phyloP scores from a whole-genome alignment of 2,888 invertebrate species.

The Pimpla rufipes region DNA sequence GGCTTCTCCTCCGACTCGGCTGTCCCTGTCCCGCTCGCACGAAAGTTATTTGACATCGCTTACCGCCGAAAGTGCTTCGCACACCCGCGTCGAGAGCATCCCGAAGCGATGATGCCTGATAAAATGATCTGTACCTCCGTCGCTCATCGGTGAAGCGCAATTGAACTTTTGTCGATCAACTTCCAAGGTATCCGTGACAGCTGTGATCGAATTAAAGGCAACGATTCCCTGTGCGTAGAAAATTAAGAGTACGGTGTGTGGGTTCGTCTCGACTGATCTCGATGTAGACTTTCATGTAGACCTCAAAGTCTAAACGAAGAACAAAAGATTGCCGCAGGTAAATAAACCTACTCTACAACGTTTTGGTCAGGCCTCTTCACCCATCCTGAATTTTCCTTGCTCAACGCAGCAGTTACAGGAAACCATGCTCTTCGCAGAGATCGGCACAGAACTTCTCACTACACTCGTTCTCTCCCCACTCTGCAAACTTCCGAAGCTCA shows the following conservation, averaged over 20 bases:
- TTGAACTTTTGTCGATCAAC: neutral
- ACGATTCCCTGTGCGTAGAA: too few relatives aligned
- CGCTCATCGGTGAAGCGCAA: neutral
- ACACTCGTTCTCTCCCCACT: conserved; percentile 14
- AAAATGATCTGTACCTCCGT: conserved; percentile 45
- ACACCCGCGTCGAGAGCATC: conserved; percentile 52
- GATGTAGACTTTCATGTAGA: too few relatives aligned
- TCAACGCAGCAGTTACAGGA: conserved; percentile 24
- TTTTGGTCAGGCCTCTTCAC: conserved; percentile 32
- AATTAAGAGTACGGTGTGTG: too few relatives aligned
- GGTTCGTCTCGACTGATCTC: too few relatives aligned
- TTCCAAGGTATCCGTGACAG: neutral
- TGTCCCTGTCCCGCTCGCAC: conserved; percentile 66
- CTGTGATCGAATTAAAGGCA: neutral
- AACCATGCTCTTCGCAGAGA: conserved; percentile 53
- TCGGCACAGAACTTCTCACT: conserved; percentile 49
- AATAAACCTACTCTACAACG: conserved; percentile 25
- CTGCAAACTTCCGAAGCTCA: conserved; percentile 58
- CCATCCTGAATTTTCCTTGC: conserved; percentile 27
- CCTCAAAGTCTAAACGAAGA: too few relatives aligned
- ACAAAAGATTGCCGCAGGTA: neutral
- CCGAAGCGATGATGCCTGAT: conserved; percentile 52
- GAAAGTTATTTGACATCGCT: conserved; percentile 84
- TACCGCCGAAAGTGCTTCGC: conserved; percentile 79
- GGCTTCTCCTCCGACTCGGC: conserved; percentile 39